Percentiles rank a stretch among this genome's conserved stretches.
phyloP scores from a whole-genome alignment of 2,113 vertebrate species.

The Phodopus roborovskii region DNA sequence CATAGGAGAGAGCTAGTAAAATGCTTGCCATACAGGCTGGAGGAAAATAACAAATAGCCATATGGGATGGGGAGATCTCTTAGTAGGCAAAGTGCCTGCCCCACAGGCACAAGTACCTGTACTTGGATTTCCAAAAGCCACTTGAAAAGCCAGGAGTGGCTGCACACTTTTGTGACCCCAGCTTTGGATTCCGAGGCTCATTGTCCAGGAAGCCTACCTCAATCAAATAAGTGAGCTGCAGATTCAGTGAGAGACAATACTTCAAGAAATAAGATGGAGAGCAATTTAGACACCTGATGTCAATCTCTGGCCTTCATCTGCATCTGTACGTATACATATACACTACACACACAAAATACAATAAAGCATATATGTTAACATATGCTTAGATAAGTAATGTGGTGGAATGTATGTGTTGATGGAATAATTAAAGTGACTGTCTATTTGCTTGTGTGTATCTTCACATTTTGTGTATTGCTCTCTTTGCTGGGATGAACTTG shows the following conservation, averaged over 20 bases:
- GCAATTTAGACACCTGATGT: no score
- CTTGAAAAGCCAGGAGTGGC: not conserved
- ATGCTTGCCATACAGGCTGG: not conserved
- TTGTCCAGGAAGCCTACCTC: no score
- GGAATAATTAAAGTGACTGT: not conserved
- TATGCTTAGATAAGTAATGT: not conserved
- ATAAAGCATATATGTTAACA: not conserved
- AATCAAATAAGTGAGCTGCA: not conserved
- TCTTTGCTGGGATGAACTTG: constrained; percentile 8
- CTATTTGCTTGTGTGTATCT: constrained; percentile 6
- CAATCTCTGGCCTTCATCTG: not conserved
- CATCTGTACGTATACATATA: no score
- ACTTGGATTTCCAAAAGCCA: not conserved
- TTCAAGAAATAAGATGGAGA: not conserved
- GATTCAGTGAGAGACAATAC: not conserved
- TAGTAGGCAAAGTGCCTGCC: not conserved
- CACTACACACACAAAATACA: not conserved
- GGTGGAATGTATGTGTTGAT: not conserved
- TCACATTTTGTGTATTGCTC: not conserved
- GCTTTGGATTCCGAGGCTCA: not conserved
- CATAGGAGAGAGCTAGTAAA: not conserved
- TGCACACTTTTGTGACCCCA: no score
- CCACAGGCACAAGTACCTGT: not conserved
- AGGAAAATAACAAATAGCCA: not conserved
- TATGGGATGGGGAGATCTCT: not conserved